Evolutionary conservation across 1,140 invertebrate species (phyloP), one percentile per base, ranked within the genome.

Genomic region (Drosophila guanche): DNA sequence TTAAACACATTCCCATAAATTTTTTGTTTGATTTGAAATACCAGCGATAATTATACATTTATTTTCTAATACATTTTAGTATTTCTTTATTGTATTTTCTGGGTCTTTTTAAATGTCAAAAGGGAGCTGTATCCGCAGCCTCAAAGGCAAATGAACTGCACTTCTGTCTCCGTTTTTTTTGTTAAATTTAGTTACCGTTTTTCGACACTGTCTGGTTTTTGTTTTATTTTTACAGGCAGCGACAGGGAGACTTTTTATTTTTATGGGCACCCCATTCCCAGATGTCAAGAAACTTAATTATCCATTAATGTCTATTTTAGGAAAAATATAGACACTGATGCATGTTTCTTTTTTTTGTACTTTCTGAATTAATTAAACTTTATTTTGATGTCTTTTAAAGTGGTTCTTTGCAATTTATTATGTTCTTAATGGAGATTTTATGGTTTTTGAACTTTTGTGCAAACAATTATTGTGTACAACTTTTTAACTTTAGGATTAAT

Each of bases 221-320:
- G 14, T 23, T 40, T 25, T 37, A 53, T 22, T 53, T 59, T 42
- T 25, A 10, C 29, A 12, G 33, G 8, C 33, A 12, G 29, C 29
- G 29, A 33, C 29, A 33, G 7, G 8, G 8, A 33, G 29, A 10
- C 8, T 37, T 33, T 12, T 33, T 12, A 25, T 33, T 14, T n/a
- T 47, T 47, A 20, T 5, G 12, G 16, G n/a, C 42, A 8, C 8
- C 29, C 29, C 7, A 8, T 2, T 33, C 10, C 33, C 33, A 37
- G 3, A 37, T 37, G 10, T 37, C 33, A 37, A 37, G 7, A 16
- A 23, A 48, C 29, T 42, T 56, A 61, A 61, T 14, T 53, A 53
- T 52, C 27, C 33, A 37, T 37, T 4, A 37, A 37, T 37, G 10
- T 37, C 58, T 54, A 60, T 43, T 54, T 55, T 43, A 54, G 23